Base-by-base conservation (phyloP, 2,888 invertebrate genomes). In the Tholera decimalis region DNA sequence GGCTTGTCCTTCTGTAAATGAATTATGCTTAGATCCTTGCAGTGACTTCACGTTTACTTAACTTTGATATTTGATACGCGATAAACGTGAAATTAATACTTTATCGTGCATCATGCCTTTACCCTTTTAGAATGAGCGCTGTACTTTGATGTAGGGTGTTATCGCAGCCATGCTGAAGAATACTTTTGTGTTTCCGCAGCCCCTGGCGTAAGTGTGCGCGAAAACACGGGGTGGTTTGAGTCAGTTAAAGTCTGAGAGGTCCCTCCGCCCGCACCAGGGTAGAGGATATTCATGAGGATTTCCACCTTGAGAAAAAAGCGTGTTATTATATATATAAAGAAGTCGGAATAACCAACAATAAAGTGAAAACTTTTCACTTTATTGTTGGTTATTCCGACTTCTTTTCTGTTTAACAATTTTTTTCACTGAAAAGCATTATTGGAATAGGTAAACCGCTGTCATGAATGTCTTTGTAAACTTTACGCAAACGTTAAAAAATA, bases 11-110 rank as follows among this genome's bases (percentile, higher is more conserved):
- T 72, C 44, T 37, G 8, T 43, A 43, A 53, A 53, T 56, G 39
- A 61, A 28, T 49, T 57, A 56, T 51, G 18, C 24, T 15, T 39
- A 47, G 26, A 57, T 33, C 28, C 13, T 43, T 33, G 24, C 37
- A 54, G 28, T 58, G 50, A 62, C 33, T 65, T 65, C 26, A 60
- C 37, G 26, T 65, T 67, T 69, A 77, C 51, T 41, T 69, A 49
- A 60, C 43, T 46, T 57, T 43, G 51, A 47, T 66, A 57, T 53
- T 71, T 39, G 37, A 55, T 57, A 44, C 33, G 20, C 46, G 35
- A 47, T 72, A 35, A 47, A 35, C 67, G 18, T 55, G 26, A 28
- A 53, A 43, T 20, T 68, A 43, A 39, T 33, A 37, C 9, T 37
- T 55, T 56, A 56, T 68, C 55, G 20, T 33, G 20, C 50, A 67